phyloP scores from a whole-genome alignment of 2,797 vertebrate species.

The Gallinago stenura region DNA sequence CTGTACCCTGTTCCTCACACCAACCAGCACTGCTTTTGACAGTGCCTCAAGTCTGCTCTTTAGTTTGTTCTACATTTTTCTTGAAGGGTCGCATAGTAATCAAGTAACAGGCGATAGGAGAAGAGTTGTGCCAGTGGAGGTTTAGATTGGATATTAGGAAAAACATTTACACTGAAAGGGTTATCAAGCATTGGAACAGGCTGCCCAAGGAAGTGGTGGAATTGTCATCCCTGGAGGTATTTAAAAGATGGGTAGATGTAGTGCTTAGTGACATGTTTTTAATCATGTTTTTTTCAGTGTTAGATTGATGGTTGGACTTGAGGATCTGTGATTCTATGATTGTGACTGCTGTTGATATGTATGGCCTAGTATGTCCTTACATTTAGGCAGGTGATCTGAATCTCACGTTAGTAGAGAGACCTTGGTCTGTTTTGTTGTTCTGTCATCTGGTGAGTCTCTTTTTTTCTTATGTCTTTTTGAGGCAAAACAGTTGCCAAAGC shows the following conservation, averaged over 20 bases:
- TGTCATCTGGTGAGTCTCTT: neutral
- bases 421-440: neutral
- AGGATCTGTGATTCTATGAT: too few species aligned
- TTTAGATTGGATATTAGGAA: too few species aligned
- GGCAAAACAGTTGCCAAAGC: neutral
- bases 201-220: too few species aligned
- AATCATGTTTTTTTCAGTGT: too few species aligned
- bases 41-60: neutral
- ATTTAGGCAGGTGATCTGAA: neutral
- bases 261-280: too few species aligned
- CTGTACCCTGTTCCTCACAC: neutral
- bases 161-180: too few species aligned
- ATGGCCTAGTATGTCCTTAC: neutral
- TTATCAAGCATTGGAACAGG: too few species aligned
- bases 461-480: neutral
- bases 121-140: too few species aligned
- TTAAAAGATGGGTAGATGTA: too few species aligned
- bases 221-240: too few species aligned
- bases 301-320: too few species aligned
- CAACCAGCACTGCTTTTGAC: neutral
- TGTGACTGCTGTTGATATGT: neutral
- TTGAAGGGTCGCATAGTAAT: fast-evolving
- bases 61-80: neutral
- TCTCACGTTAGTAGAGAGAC: neutral
- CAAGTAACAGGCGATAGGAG: too few species aligned